Base-by-base conservation (phyloP, 2,888 invertebrate species). In the Melikaiella ostensackeni region DNA sequence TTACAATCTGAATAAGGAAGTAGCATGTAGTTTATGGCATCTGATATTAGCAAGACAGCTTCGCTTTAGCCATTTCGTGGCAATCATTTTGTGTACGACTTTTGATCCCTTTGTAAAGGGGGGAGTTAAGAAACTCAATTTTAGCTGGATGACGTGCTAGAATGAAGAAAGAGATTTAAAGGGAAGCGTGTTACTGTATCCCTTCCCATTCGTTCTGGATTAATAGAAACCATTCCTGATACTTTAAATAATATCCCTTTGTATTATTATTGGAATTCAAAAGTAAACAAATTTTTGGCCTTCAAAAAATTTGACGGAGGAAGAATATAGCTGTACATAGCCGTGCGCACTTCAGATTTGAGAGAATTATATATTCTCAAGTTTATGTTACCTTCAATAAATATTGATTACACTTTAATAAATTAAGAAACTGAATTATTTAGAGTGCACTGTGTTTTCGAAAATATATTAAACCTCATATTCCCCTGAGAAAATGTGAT, bases 81-180 rank as follows among this genome's bases (percentile, higher is more conserved):
- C 50, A 30, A 38, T n/a, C 5, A 63, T 63, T 9, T 33, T 11
- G 63, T 63, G n/a, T 19, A 19, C 33, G 19, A 66, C 27, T 66
- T 66, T 66, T 46, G 6, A 46, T 66, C 66, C 46, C 46, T 46
- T 42, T 2, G 1, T 24, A 46, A 42, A 66, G 38, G 66, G 46
- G 19, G 42, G 8, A 19, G 27, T 8, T 42, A 46, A 27, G 27
- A 30, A 66, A 66, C 66, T 66, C 46, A 66, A 46, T 66, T 46
- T 66, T 66, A 27, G 16, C 30, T 30, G 21, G 30, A 70, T 70
- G 50, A 55, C 50, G 70, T 46, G 66, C 66, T 64, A 27, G 19
- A 66, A 66, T 11, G 46, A 66, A 27, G 42, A 66, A 66, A 42
- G 21, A 24, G 46, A 66, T 27, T 66, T 66, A 9, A 66, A 46